Base-by-base conservation (phyloP, 37 sponge, comb jelly and placozoan genomes). In the Crambe crambe region DNA sequence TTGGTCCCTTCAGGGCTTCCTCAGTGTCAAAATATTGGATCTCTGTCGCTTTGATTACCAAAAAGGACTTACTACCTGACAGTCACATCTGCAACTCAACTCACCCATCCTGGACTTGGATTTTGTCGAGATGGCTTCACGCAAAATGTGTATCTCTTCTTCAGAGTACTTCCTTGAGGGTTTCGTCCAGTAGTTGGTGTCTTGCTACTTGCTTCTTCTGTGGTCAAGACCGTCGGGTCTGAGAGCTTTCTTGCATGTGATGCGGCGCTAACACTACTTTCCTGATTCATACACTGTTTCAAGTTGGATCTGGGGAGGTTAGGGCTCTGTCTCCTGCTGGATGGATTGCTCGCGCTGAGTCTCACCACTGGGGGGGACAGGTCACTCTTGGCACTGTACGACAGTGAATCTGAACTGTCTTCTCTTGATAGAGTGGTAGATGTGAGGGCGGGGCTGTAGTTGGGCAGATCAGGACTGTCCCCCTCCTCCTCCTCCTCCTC, bases 61-160 rank as follows among this genome's bases (percentile, higher is more conserved):
- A n/a, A n/a, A n/a, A n/a, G n/a, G n/a, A n/a, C n/a, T n/a, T n/a
- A n/a, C n/a, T n/a, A n/a, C n/a, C n/a, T n/a, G n/a, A 63, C 26
- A 36, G 57, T 3, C 35, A 58, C 30, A 47, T 47, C 51, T 47
- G 51, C 51, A 47, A 47, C 6, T 47, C 51, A 6, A 47, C 51
- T 82, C 62, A 82, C 83, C 83, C 83, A 65, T 20, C 54, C 83
- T 30, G 83, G 79, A 68, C 36, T 23, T 0, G 79, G 56, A 29
- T 73, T 6, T 34, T 42, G 72, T 31, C 57, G 51, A 27, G 73
- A n/a, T 36, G 57, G 58, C 37, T 69, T 31, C 1, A 74, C 75
- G 30, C 75, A 74, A 37, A 82, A 82, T 8, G 83, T 74, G 66
- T 82, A 6, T 9, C 83, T 31, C 59, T 82, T 82, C 74, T 74